phyloP scores from a whole-genome alignment of 2,113 vertebrate genomes.

The Antechinus flavipes region DNA sequence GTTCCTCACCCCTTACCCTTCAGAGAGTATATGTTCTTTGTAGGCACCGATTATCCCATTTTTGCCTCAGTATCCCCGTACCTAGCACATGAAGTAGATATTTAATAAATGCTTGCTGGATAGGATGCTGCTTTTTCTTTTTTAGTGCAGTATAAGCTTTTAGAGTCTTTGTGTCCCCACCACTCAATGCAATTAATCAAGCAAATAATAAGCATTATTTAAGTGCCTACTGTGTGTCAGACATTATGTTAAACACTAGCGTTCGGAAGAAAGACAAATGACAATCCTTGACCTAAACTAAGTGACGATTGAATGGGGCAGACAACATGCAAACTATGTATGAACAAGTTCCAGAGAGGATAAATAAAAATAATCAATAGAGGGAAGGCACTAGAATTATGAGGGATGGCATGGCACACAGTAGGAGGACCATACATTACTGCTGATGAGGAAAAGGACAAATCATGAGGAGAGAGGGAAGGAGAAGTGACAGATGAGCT shows the following conservation, averaged over 20 bases:
- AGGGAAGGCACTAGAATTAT: neutral
- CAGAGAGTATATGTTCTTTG: neutral
- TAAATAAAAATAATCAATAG: neutral
- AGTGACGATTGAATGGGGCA: neutral
- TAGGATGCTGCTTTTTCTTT: neutral
- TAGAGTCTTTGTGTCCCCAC: neutral
- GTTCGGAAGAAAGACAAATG: neutral
- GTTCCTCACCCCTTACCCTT: no score
- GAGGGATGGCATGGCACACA: neutral
- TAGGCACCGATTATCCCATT: neutral
- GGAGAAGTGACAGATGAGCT: constrained; percentile 24
- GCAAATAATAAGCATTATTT: neutral
- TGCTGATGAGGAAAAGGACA: neutral
- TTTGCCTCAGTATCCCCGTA: neutral
- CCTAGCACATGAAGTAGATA: neutral
- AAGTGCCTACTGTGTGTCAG: neutral
- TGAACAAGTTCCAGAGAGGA: neutral
- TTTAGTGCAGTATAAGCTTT: neutral
- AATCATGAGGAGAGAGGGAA: neutral
- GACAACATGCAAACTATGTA: neutral
- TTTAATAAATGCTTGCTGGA: neutral
- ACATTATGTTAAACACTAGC: neutral
- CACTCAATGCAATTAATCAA: neutral
- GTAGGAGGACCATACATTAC: neutral
- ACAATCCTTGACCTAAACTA: neutral